phyloP scores from a whole-genome alignment of 1,140 invertebrate species.

The Polypedilum pembai region DNA sequence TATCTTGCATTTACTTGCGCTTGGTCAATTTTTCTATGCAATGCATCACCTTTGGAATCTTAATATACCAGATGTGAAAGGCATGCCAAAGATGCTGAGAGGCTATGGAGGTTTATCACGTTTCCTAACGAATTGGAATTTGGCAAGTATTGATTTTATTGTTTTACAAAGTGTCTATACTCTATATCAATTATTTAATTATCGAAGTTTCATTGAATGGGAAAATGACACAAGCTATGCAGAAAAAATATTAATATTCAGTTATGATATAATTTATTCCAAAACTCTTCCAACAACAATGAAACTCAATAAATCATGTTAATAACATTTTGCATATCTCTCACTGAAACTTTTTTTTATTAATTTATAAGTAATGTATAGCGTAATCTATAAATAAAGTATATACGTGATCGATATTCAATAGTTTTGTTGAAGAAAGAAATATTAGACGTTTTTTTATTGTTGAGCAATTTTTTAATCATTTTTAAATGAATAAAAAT shows the following conservation, averaged over 20 bases:
- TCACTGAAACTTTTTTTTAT: too few species aligned
- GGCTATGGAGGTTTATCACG: constrained; percentile 44
- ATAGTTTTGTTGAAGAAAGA: too few species aligned
- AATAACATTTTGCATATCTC: too few species aligned
- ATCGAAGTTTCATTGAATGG: not conserved
- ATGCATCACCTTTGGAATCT: constrained; percentile 39
- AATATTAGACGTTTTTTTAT: too few species aligned
- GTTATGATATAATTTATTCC: not conserved
- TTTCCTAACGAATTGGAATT: constrained; percentile 49
- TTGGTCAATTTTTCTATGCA: constrained; percentile 41
- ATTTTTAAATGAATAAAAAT: too few species aligned
- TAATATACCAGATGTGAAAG: constrained; percentile 39
- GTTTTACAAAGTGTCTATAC: constrained; percentile 31
- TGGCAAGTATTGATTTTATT: constrained; percentile 44
- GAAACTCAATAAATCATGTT: constrained; percentile 30
- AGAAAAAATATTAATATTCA: not conserved
- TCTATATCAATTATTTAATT: not conserved
- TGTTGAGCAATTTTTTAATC: too few species aligned
- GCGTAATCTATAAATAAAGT: too few species aligned
- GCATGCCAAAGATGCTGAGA: constrained; percentile 36
- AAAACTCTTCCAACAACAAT: constrained; percentile 29
- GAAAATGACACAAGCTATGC: not conserved
- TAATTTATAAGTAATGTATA: too few species aligned
- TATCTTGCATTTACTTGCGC: constrained; percentile 40
- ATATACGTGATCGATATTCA: too few species aligned